Base-by-base conservation (phyloP, 92 coral and sea anemone genomes). In the Isaurus tuberculatus region DNA sequence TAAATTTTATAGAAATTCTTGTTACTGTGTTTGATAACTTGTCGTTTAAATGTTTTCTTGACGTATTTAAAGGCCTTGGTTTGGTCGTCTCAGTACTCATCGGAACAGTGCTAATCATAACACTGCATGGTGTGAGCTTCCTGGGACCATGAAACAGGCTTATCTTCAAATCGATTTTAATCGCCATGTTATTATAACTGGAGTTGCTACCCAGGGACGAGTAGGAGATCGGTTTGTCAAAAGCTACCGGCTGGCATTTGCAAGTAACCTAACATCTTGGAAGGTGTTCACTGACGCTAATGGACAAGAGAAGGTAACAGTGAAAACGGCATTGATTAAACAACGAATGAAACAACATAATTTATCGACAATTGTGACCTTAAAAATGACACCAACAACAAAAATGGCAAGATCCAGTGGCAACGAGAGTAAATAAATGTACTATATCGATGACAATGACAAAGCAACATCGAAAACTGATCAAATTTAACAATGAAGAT, bases 141-240 rank as follows among this genome's bases (percentile, higher is more conserved):
- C 82, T 27, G 51, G 53, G 4, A 57, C 17, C 40, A n/a, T 0
- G 1, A 8, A 20, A n/a, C 70, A 3, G 22, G 22, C 82, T 2
- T 85, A 75, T 55, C 84, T 85, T 29, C 88, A 85, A 26, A 80
- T 85, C 28, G 84, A 85, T 25, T 85, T 85, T 22, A 23, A 42
- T 37, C 64, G 64, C 25, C 65, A n/a, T 13, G 79, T 85, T 3
- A 25, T 65, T 37, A 27, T 85, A 17, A 85, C 88, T 26, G 88
- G 84, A 32, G 73, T 85, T n/a, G 88, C 88, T 17, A 85, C 88
- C 30, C 88, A 85, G 48, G 88, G 88, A 7, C 57, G 36, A 36
- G 5, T 37, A 11, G 82, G 70, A 22, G 28, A 7, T 77, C 53
- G 82, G 33, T 36, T 58, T 36, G 82, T 77, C 29, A 77, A 58